Base-by-base conservation (phyloP, 1,140 invertebrate genomes). In the Bilobella aurantiaca region DNA sequence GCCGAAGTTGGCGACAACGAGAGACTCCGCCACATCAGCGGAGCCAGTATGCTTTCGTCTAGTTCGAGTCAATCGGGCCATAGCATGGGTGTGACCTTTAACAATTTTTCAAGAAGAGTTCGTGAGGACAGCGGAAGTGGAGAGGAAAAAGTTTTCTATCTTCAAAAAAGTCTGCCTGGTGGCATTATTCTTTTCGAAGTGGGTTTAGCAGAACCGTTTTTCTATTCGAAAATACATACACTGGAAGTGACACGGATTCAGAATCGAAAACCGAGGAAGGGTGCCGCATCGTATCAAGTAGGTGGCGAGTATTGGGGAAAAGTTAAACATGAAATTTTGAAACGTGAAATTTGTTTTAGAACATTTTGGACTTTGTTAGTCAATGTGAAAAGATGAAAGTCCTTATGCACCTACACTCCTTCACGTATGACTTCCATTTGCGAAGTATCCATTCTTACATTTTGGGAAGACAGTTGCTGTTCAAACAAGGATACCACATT, bases 361-460 rank as follows among this genome's bases (percentile, higher is more conserved):
- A 87, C 74, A 83, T 82, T 34, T 70, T 85, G 57, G 83, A 83
- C 70, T 90, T 90, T 76, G 76, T 90, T 70, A 87, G 89, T 74
- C 86, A 88, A 74, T 86, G 86, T 76, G 87, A 90, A 74, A 84
- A 84, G 74, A 84, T 89, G 29, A 89, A 87, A 77, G 78, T 82
- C 42, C 79, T 81, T 34, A 84, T 89, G 79, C 90, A 93, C 78
- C 79, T 91, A 32, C 90, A 93, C 78, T 92, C 90, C 1, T 93
- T 93, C 74, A 88, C 89, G 0, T 91, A 91, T 73, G 90, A 93
- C 76, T 92, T 89, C 75, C 90, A 93, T 77, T 78, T 93, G 32
- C 80, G 89, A 60, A 85, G 82, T 47, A 83, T 91, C 62, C 83
- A 86, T 73, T 81, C 82, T 0, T 90, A 89, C 71, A 82, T 91